phyloP scores from a whole-genome alignment of 1,140 invertebrate species.

The Pseudomyrmex dendroicus region DNA sequence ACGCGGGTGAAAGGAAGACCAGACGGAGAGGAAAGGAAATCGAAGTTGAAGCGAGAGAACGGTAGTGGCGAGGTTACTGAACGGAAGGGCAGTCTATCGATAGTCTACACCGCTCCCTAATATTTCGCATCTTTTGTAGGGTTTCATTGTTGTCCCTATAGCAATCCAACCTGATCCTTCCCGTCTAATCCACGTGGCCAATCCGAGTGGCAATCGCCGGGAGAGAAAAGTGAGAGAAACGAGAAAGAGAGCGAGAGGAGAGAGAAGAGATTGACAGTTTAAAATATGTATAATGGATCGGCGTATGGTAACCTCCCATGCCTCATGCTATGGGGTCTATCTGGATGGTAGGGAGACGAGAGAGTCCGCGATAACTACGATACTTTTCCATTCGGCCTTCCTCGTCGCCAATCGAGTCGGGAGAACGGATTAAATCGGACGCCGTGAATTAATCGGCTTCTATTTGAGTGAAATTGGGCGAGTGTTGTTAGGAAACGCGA shows the following conservation, averaged over 20 bases:
- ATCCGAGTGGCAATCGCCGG: constrained; percentile 72
- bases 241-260: too few relatives aligned
- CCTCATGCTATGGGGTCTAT: constrained; percentile 29
- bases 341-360: constrained; percentile 27
- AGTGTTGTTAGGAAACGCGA: constrained; percentile 84
- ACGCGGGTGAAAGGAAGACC: constrained; percentile 35
- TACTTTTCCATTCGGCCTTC: constrained; percentile 58
- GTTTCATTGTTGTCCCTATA: constrained; percentile 60
- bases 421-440: constrained; percentile 84
- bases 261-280: constrained; percentile 84
- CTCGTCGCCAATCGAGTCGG: constrained; percentile 39
- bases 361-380: constrained; percentile 58
- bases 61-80: constrained; percentile 25
- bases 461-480: constrained; percentile 86
- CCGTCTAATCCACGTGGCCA: constrained; percentile 78
- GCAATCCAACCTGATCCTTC: constrained; percentile 81
- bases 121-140: constrained; percentile 58
- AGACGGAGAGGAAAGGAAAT: constrained; percentile 28
- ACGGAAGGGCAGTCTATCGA: constrained; percentile 60
- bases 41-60: constrained; percentile 16
- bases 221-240: not conserved
- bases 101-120: constrained; percentile 67
- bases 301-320: constrained; percentile 55
- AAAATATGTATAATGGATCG: constrained; percentile 85
- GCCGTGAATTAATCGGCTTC: constrained; percentile 85